phyloP scores from a whole-genome alignment of 2,113 vertebrate genomes.

The Lophotis ruficrista region DNA sequence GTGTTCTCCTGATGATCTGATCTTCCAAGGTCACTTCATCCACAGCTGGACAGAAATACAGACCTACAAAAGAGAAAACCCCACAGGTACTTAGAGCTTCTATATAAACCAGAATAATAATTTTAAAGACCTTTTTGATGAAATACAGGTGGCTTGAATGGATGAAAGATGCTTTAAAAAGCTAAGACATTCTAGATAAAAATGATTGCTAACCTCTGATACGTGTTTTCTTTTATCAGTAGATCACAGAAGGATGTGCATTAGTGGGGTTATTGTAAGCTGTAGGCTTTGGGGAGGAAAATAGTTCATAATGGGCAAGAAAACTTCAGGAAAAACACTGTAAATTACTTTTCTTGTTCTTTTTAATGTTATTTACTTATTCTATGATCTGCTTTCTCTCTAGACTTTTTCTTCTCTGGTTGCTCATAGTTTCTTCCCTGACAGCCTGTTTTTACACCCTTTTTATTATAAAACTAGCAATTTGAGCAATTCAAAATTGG shows the following conservation, averaged over 20 bases:
- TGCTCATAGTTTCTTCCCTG: not conserved
- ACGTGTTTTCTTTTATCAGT: not conserved
- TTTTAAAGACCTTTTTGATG: not conserved
- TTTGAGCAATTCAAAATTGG: not conserved
- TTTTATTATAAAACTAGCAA: not conserved
- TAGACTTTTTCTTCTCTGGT: not conserved
- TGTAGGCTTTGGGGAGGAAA: not conserved
- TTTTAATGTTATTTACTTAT: not conserved
- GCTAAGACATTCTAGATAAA: not conserved
- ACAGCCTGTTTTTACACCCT: not conserved
- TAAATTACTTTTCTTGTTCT: not conserved
- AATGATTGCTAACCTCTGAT: not conserved
- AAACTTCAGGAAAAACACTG: not conserved
- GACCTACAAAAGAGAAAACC: not conserved
- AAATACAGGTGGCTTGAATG: not conserved
- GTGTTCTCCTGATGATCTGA: not conserved
- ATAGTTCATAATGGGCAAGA: not conserved
- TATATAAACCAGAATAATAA: not conserved
- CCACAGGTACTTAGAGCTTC: not conserved
- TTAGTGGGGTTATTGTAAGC: not conserved
- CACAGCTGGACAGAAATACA: not conserved
- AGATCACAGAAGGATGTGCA: not conserved
- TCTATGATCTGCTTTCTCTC: not conserved
- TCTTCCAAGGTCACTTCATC: not conserved
- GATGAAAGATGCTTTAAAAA: not conserved